Conservation (phyloP, 2,113 vertebrate species). For the Ellobius talpinus region DNA sequence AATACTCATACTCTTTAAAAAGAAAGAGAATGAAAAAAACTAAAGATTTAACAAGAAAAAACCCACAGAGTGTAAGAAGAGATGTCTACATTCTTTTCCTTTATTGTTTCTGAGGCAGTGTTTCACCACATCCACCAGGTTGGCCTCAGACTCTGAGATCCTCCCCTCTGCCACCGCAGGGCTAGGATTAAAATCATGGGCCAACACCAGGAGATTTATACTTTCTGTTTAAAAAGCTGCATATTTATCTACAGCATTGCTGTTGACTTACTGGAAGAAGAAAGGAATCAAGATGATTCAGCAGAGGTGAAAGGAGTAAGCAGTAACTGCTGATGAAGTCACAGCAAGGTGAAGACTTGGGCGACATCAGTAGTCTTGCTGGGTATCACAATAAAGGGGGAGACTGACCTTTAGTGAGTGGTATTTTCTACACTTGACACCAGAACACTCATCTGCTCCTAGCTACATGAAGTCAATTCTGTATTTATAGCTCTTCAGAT, state of each 20-base stretch:
- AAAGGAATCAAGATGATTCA: background rate
- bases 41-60: background rate
- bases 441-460: background rate
- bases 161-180: background rate
- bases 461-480: background rate
- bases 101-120: background rate
- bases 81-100: background rate
- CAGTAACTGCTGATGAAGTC: background rate
- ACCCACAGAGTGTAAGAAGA: background rate
- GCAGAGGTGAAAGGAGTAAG: background rate
- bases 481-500: background rate
- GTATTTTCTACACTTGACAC: background rate
- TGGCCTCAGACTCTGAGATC: background rate
- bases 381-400: background rate
- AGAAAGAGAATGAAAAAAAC: background rate
- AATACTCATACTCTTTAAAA: background rate
- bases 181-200: background rate
- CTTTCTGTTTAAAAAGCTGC: background rate
- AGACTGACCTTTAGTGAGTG: background rate
- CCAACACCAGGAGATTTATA: background rate
- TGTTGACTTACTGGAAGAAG: background rate
- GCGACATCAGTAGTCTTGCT: background rate
- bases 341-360: background rate
- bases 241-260: background rate
- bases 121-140: background rate